Percentiles rank a stretch among this genome's conserved stretches.
Evolutionary conservation across 2,113 vertebrate genomes (phyloP).

Genomic region (Abramis brama): DNA sequence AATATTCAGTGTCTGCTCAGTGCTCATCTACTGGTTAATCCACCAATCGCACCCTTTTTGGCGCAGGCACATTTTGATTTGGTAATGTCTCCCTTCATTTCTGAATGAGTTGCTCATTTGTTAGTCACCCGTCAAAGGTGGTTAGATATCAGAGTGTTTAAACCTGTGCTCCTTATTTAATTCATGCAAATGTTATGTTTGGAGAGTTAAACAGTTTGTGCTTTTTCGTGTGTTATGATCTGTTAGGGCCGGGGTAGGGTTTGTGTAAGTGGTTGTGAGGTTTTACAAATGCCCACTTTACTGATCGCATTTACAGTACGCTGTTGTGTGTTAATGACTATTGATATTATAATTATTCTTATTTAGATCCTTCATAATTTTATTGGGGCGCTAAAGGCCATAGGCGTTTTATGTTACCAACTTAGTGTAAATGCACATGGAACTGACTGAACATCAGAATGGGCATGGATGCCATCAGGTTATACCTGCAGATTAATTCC

Average conservation of each 20-base stretch:
- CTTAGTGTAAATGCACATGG: slow-evolving; percentile 60
- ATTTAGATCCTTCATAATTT: slow-evolving; percentile 57
- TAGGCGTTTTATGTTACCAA: slow-evolving; percentile 66
- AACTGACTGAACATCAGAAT: slow-evolving; percentile 56
- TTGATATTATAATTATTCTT: slow-evolving; percentile 66
- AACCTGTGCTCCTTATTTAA: slow-evolving; percentile 74
- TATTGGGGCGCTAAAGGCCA: slow-evolving; percentile 60
- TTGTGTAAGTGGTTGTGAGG: slow-evolving; percentile 44
- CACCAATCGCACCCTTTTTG: background rate
- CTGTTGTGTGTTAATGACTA: slow-evolving; percentile 69
- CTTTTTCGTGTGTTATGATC: slow-evolving; percentile 57
- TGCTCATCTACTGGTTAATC: slow-evolving; percentile 11
- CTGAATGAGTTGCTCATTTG: slow-evolving; percentile 65
- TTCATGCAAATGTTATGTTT: slow-evolving; percentile 62
- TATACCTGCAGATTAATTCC: slow-evolving; percentile 20
- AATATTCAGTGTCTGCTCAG: slow-evolving; percentile 9
- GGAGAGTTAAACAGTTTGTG: slow-evolving; percentile 56
- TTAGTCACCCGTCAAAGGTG: slow-evolving; percentile 63
- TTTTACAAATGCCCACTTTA: slow-evolving; percentile 41
- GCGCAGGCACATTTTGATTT: slow-evolving; percentile 64
- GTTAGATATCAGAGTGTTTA: slow-evolving; percentile 39
- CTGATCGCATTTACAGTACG: slow-evolving; percentile 64
- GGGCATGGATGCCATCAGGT: slow-evolving; percentile 48
- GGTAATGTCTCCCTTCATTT: slow-evolving; percentile 60
- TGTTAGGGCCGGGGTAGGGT: slow-evolving; percentile 49